phyloP scores from a whole-genome alignment of 2,888 invertebrate species.

The Lomographa bimaculata region DNA sequence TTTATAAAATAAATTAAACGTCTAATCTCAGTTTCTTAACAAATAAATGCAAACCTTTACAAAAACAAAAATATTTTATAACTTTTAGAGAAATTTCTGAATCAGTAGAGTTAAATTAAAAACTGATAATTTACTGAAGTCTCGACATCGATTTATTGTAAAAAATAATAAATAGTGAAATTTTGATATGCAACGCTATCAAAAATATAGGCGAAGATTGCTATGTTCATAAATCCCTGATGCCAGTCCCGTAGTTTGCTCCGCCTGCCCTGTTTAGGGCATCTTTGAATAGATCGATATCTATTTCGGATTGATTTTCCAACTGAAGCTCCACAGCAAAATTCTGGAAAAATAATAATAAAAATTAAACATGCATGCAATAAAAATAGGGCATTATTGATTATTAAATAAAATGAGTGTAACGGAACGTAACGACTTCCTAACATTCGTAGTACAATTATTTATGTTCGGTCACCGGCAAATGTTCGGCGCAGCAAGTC shows the following conservation, averaged over 20 bases:
- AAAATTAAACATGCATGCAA: no score
- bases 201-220: constrained; percentile 41
- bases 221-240: constrained; percentile 84
- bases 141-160: constrained; percentile 13
- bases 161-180: constrained; percentile 20
- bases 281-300: constrained; percentile 87
- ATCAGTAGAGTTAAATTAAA: constrained; percentile 3
- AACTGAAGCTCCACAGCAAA: constrained; percentile 90
- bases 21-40: constrained; percentile 39
- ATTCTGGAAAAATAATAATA: constrained; percentile 81
- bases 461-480: no score
- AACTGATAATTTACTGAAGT: constrained; percentile 9
- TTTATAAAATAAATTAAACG: constrained; percentile 47
- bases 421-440: constrained; percentile 11
- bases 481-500: constrained; percentile 38
- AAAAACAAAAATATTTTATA: constrained; percentile 45
- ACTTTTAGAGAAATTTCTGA: no score
- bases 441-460: no score
- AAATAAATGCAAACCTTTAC: constrained; percentile 34
- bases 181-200: constrained; percentile 34
- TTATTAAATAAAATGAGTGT: neutral
- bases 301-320: constrained; percentile 87
- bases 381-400: no score
- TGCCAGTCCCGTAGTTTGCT: constrained; percentile 91
- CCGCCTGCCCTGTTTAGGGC: constrained; percentile 89